Evolutionary conservation across 1,140 invertebrate genomes (phyloP).

Genomic region (Helicoverpa zea): DNA sequence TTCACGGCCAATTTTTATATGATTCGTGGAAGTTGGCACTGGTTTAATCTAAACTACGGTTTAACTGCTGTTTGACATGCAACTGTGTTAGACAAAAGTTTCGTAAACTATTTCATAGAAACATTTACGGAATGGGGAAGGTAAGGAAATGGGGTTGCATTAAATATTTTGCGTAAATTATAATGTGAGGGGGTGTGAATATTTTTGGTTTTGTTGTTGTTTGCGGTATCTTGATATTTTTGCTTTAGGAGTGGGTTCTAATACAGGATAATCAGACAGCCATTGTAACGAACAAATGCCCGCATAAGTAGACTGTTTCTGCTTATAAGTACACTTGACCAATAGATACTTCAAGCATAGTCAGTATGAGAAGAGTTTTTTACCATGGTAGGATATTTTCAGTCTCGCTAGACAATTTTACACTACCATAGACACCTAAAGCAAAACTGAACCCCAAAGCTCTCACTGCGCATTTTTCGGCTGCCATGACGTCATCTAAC

Average conservation of each 20-base stretch:
- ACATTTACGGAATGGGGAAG: constrained; percentile 64
- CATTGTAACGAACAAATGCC: no score
- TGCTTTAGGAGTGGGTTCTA: no score
- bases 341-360: no score
- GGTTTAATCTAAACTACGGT: constrained; percentile 78
- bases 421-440: not conserved
- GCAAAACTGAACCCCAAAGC: not conserved
- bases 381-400: no score
- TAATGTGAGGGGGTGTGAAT: not conserved
- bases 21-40: constrained; percentile 76
- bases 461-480: constrained; percentile 48
- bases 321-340: no score
- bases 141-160: constrained; percentile 49
- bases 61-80: constrained; percentile 78
- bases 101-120: constrained; percentile 66
- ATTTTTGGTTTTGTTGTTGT: constrained; percentile 1
- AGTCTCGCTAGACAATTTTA: not conserved
- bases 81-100: constrained; percentile 75
- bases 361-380: no score
- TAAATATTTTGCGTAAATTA: constrained; percentile 43
- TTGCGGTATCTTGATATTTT: no score
- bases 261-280: no score
- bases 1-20: constrained; percentile 85
- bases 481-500: constrained; percentile 70
- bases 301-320: no score